Evolutionary conservation across 1,140 invertebrate species (phyloP).

Genomic region (Caenorhabditis elegans): DNA sequence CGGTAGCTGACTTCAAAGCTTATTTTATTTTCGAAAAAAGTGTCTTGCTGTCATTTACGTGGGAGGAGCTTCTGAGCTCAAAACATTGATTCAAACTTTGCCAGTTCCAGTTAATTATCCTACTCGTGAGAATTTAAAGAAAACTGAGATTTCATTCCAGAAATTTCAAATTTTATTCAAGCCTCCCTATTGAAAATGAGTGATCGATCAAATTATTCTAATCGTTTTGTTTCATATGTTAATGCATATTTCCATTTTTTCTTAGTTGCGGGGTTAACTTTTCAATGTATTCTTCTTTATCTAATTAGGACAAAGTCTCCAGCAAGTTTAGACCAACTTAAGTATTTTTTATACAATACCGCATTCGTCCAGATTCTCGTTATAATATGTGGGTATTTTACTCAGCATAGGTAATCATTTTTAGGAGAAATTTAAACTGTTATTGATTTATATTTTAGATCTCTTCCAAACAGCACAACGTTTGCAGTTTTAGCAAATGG

Average conservation of each 20-base stretch:
- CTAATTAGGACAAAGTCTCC: background rate
- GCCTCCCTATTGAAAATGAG: too few species aligned
- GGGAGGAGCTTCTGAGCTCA: background rate
- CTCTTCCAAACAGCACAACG: conserved; percentile 10
- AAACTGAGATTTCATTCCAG: too few species aligned
- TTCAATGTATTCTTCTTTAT: background rate
- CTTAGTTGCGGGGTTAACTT: background rate
- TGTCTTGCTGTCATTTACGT: background rate
- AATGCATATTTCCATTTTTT: conserved; percentile 1
- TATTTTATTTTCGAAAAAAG: background rate
- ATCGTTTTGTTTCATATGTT: background rate
- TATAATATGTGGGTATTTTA: background rate
- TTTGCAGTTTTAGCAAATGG: background rate
- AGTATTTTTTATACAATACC: conserved; percentile 5
- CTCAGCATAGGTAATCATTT: background rate
- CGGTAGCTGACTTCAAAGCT: background rate
- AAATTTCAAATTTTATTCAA: too few species aligned
- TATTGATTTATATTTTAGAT: background rate
- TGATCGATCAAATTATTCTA: background rate
- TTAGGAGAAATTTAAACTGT: background rate
- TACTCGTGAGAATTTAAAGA: too few species aligned
- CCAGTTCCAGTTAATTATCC: too few species aligned
- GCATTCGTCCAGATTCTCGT: background rate
- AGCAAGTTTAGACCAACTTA: background rate
- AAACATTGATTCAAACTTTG: background rate